Percentiles rank a stretch among this genome's conserved stretches.
These are phyloP conservation scores for Tipula unca DNA, from an alignment of 2,888 invertebrate genomes.

Conservation along the genomic window DNA sequence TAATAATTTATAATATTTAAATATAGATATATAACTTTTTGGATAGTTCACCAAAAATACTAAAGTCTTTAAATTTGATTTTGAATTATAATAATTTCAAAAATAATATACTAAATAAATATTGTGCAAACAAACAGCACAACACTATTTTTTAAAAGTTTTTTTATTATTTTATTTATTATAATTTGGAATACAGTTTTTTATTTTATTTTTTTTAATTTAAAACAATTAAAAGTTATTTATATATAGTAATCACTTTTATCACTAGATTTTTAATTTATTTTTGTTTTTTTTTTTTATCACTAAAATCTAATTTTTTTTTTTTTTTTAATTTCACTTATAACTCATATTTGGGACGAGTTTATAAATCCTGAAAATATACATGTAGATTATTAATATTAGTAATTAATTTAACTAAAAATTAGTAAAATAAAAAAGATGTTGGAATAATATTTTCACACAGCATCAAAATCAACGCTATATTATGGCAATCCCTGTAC, in stretches of 20 bases:
- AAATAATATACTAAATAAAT: neutral
- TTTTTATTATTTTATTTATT: slow-evolving; percentile 3
- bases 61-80: neutral
- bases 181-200: neutral
- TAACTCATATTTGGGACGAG: neutral
- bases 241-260: neutral
- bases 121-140: slow-evolving; percentile 14
- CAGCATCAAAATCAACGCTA: neutral
- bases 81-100: neutral
- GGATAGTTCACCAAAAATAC: neutral
- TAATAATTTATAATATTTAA: neutral
- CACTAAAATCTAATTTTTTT: neutral
- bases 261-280: slow-evolving; percentile 3
- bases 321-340: neutral
- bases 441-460: neutral
- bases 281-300: neutral
- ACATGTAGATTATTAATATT: neutral
- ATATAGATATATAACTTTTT: neutral
- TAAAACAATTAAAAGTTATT: slow-evolving; percentile 8
- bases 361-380: neutral
- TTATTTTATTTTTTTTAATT: neutral
- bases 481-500: neutral
- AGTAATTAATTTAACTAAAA: neutral
- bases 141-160: neutral
- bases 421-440: neutral